Conservation (phyloP, 2,888 invertebrate species). For the Idaea straminata region DNA sequence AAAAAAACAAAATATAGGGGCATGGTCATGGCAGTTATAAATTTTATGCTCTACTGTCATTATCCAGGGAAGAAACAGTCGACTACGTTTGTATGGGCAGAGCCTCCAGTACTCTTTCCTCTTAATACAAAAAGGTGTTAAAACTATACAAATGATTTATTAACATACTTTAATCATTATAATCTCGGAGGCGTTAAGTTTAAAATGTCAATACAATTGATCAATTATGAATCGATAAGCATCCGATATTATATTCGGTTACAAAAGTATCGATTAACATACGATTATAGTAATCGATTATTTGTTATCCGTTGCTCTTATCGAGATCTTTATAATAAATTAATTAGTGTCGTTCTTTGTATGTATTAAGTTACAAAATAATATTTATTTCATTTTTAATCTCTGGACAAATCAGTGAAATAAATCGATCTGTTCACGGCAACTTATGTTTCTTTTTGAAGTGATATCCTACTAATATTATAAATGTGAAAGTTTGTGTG, state of each 20-base stretch:
- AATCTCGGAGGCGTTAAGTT: constrained; percentile 13
- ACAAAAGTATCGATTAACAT: constrained; percentile 31
- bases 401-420: background rate
- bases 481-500: too few species aligned
- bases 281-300: constrained; percentile 18
- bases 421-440: background rate
- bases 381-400: background rate
- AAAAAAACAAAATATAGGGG: too few species aligned
- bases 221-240: constrained; percentile 17
- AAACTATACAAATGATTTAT: background rate
- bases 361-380: background rate
- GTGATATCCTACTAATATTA: too few species aligned
- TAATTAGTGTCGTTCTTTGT: background rate
- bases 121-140: background rate
- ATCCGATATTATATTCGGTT: constrained; percentile 29
- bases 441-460: too few species aligned
- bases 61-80: too few species aligned
- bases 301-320: background rate
- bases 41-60: too few species aligned
- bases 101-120: too few species aligned
- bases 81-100: too few species aligned
- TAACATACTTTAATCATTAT: background rate
- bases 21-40: too few species aligned
- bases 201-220: constrained; percentile 30
- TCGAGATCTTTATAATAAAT: background rate